phyloP scores from a whole-genome alignment of 2,888 invertebrate species.

The Dasysyrphus albostriatus region DNA sequence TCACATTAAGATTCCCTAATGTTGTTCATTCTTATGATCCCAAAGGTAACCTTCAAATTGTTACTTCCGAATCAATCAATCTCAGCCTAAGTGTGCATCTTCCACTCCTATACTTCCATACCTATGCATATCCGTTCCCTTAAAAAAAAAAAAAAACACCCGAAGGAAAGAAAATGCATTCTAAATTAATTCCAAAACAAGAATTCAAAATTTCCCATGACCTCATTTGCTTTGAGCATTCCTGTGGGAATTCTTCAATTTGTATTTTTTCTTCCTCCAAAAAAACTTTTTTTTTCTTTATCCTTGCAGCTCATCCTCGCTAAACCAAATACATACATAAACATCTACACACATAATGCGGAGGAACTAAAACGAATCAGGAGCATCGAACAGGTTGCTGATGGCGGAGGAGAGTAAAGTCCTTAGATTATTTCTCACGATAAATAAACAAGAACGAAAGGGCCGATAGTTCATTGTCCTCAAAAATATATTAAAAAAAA shows the following conservation, averaged over 20 bases:
- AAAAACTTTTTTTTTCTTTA: conserved; percentile 13
- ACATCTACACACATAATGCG: conserved; percentile 1
- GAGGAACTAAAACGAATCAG: conserved; percentile 51
- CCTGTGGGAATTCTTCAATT: conserved; percentile 74
- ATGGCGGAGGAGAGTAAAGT: conserved; percentile 12
- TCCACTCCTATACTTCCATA: background rate
- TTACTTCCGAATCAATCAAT: conserved; percentile 71
- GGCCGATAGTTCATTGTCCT: conserved; percentile 67
- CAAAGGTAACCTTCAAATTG: conserved; percentile 51
- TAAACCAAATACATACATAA: conserved; percentile 19
- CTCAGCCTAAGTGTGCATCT: conserved; percentile 11
- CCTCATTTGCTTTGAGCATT: conserved; percentile 67
- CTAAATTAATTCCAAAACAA: conserved; percentile 54
- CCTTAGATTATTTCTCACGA: conserved; percentile 67
- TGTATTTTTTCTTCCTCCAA: conserved; percentile 47
- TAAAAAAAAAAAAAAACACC: background rate
- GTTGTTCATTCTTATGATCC: conserved; percentile 25
- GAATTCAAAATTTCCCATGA: conserved; percentile 62
- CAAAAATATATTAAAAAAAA: background rate
- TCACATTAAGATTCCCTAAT: conserved; percentile 1
- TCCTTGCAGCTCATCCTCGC: conserved; percentile 50
- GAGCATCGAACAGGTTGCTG: conserved; percentile 69
- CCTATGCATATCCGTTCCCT: background rate
- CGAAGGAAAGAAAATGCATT: conserved; percentile 19
- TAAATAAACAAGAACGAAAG: conserved; percentile 21